Evolutionary conservation across 2,888 invertebrate genomes (phyloP).

Genomic region (Rhingia rostrata): DNA sequence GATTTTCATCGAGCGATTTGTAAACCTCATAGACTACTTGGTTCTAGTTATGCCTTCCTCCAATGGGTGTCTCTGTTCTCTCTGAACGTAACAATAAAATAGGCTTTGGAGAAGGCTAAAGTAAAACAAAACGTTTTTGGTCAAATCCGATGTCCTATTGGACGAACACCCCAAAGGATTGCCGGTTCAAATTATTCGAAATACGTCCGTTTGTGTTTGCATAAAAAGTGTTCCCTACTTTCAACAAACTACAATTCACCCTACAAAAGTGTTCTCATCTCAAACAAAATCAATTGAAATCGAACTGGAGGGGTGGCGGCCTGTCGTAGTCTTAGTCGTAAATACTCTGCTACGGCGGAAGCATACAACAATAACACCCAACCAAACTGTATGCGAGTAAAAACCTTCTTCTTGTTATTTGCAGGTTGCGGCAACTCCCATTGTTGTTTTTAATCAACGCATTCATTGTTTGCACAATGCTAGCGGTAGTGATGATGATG

Average conservation of each 20-base stretch:
- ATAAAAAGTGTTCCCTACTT: conserved; percentile 4
- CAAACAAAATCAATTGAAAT: conserved; percentile 66
- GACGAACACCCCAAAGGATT: too few relatives aligned
- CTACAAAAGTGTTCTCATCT: background rate
- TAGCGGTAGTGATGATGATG: background rate
- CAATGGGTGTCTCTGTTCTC: too few relatives aligned
- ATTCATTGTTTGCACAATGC: conserved; percentile 67
- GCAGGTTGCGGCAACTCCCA: conserved; percentile 48
- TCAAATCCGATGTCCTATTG: too few relatives aligned
- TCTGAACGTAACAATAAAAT: too few relatives aligned
- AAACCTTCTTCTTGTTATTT: conserved; percentile 40
- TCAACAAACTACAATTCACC: conserved; percentile 10
- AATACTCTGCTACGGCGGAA: conserved; percentile 20
- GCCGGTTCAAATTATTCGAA: too few relatives aligned
- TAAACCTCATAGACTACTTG: too few relatives aligned
- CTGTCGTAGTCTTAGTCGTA: conserved; percentile 13
- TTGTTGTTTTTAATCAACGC: conserved; percentile 74
- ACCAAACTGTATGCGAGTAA: conserved; percentile 19
- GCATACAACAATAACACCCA: conserved; percentile 15
- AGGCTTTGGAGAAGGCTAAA: too few relatives aligned
- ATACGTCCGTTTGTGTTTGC: too few relatives aligned
- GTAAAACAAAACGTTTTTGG: too few relatives aligned
- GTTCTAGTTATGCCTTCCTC: too few relatives aligned
- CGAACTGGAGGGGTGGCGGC: conserved; percentile 37
- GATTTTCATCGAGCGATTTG: too few relatives aligned